Percentiles rank a stretch among this genome's conserved stretches.
phyloP scores from a whole-genome alignment of 2,797 vertebrate species.

The Bradypodion pumilum region DNA sequence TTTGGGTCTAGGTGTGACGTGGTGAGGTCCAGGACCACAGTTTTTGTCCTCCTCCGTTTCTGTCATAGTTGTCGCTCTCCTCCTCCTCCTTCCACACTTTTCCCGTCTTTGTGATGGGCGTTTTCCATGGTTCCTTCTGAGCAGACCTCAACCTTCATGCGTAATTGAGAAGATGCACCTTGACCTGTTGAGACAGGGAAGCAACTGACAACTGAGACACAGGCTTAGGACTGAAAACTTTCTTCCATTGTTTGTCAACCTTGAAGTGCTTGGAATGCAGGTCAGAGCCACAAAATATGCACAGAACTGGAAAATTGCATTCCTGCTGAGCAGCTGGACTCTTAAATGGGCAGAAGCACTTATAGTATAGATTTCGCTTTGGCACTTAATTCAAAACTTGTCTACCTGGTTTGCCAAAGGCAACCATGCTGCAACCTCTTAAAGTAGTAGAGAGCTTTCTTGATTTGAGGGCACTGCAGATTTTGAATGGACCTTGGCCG shows the following conservation, averaged over 20 bases:
- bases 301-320: constrained; percentile 56
- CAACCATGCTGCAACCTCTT: background rate
- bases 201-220: background rate
- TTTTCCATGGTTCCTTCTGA: constrained; percentile 70
- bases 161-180: constrained; percentile 37
- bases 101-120: constrained; percentile 67
- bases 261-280: constrained; percentile 73
- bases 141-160: constrained; percentile 78
- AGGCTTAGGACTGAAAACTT: background rate
- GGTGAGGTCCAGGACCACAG: constrained; percentile 50
- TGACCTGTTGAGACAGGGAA: background rate
- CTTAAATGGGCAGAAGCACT: too few relatives aligned
- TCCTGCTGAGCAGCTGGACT: constrained; percentile 84
- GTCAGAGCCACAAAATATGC: constrained; percentile 73
- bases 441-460: background rate
- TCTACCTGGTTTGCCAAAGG: background rate
- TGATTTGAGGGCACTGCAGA: too few relatives aligned
- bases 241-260: background rate
- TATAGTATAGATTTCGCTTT: background rate
- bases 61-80: constrained; percentile 42
- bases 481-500: background rate
- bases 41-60: constrained; percentile 43
- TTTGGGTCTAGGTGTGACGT: constrained; percentile 23
- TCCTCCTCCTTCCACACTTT: constrained; percentile 51
- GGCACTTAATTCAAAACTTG: background rate